Evolutionary conservation across 2,888 invertebrate species (phyloP).

Genomic region (Trissolcus brochymenae): DNA sequence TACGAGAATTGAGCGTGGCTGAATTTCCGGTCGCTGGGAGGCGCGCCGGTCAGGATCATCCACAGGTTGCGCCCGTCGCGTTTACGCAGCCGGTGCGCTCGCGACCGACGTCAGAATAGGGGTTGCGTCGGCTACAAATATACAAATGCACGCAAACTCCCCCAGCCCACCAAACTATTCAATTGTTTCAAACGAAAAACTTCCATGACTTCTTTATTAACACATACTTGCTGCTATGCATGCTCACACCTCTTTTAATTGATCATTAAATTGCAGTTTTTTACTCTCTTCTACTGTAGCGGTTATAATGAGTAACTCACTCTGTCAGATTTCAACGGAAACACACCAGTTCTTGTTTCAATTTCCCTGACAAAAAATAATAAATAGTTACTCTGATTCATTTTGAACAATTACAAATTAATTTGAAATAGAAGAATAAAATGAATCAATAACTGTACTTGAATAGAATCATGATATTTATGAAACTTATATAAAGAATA

Average conservation of each 20-base stretch:
- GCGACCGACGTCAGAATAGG: constrained; percentile 8
- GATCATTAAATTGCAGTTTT: background rate
- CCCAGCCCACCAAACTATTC: background rate
- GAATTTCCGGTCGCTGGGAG: constrained; percentile 72
- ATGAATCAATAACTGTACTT: no score
- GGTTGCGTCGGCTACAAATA: constrained; percentile 23
- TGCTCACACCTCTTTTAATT: background rate
- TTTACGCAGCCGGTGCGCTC: constrained; percentile 60
- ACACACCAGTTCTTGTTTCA: no score
- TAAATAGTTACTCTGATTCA: no score
- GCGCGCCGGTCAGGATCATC: constrained; percentile 74
- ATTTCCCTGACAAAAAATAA: no score
- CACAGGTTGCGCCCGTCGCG: constrained; percentile 72
- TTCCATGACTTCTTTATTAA: background rate
- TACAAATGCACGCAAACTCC: background rate
- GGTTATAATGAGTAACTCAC: no score
- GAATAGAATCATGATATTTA: no score
- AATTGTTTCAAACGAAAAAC: background rate
- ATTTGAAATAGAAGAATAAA: no score
- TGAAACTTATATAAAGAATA: no score
- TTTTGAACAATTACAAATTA: no score
- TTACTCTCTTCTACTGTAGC: background rate
- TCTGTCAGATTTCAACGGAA: no score
- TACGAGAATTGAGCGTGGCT: constrained; percentile 70
- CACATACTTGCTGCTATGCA: background rate